Base-by-base conservation (phyloP, 2,797 vertebrate species). In the Balearica regulorum region DNA sequence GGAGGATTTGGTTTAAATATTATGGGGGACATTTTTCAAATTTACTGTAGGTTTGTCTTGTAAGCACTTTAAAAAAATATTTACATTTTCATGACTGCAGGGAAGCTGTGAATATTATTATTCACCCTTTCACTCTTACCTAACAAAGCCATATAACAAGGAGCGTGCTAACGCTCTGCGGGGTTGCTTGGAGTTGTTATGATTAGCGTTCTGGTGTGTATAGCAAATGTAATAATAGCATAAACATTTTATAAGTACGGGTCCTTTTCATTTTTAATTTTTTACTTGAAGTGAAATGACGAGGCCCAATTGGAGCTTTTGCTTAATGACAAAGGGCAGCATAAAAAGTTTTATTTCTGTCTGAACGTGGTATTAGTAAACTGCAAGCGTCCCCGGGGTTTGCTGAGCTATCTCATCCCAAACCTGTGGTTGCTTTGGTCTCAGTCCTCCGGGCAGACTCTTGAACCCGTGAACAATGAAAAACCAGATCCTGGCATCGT, bases 31-130 rank as follows among this genome's bases (percentile, higher is more conserved):
- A 93, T 98, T 97, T 97, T 97, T 98, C 97, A 97, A 77, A 94
- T 98, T 97, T 98, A 95, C 96, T 96, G 94, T 96, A 91, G 90
- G 89, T 97, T 98, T 98, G 95, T 96, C 97, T 96, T 97, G 97
- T 95, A 95, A 98, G 95, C 95, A 94, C 96, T 98, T 97, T 31
- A 81, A 69, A 93, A 95, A 97, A 97, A 97, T 97, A 97, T 98
- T 98, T 98, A 97, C 96, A 89, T 94, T 97, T 96, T 88, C 25
- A 19, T 69, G 95, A 94, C 96, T 94, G 73, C 22, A 15, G 95
- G 91, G 97, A 95, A 97, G 90, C 96, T 83, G 80, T 92, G 96
- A 90, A 75, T 93, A 89, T 92, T 93, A 77, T 95, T 95, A 87
- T 78, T 97, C 94, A 83, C 62, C 94, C 86, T 69, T 77, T 90